Percentiles rank a stretch among this genome's conserved stretches.
phyloP scores from a whole-genome alignment of 2,888 invertebrate genomes.

The Lydus trimaculatus region DNA sequence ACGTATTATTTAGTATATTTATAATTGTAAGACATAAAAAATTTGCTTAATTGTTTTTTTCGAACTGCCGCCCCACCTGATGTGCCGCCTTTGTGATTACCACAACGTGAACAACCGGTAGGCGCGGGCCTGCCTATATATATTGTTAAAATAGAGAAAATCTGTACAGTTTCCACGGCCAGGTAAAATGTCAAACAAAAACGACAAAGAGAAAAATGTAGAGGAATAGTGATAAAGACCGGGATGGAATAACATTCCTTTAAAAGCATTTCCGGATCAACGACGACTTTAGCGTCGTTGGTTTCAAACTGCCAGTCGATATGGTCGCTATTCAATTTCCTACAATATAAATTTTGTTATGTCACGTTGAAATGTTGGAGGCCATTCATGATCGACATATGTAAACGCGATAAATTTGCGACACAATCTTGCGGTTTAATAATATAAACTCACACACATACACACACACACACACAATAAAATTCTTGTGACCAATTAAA shows the following conservation, averaged over 20 bases:
- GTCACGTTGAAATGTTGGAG: slow-evolving; percentile 44
- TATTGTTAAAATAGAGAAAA: slow-evolving; percentile 16
- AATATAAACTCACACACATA: not conserved
- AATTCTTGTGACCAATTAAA: not conserved
- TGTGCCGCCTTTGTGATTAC: no score
- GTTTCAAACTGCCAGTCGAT: slow-evolving; percentile 47
- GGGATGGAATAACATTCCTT: slow-evolving; percentile 54
- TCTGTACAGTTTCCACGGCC: slow-evolving; percentile 28
- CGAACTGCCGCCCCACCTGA: no score
- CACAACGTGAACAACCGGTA: slow-evolving; percentile 21
- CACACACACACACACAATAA: no score
- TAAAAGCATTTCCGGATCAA: slow-evolving; percentile 58
- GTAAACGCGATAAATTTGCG: slow-evolving; percentile 31
- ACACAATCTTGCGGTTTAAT: slow-evolving; percentile 25
- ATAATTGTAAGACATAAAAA: no score
- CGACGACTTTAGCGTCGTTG: slow-evolving; percentile 39
- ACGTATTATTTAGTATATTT: no score
- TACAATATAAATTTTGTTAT: slow-evolving; percentile 50
- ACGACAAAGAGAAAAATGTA: not conserved
- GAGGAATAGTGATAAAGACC: slow-evolving; percentile 49
- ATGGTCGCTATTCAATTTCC: slow-evolving; percentile 53
- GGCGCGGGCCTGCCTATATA: slow-evolving; percentile 21
- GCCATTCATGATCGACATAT: slow-evolving; percentile 35
- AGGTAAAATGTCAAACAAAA: slow-evolving; percentile 48
- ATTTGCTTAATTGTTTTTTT: no score